Base-by-base conservation (phyloP, 2,797 vertebrate species). In the Malurus leucopterus region DNA sequence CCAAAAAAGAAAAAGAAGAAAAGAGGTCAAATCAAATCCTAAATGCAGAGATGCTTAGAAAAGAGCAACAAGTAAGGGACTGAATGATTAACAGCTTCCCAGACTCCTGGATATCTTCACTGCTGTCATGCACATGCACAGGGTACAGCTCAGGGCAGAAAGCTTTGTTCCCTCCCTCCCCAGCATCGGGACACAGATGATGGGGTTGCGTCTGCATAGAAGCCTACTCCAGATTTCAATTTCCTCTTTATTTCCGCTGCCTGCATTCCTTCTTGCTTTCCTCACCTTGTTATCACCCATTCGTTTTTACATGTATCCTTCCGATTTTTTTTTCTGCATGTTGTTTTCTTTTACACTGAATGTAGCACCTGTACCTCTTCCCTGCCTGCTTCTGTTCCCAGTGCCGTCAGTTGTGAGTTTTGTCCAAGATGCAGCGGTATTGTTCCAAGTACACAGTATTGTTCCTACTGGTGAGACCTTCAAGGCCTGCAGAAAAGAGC, bases 221-320 rank as follows among this genome's bases (percentile, higher is more conserved):
- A 15, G 8, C 61, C 23, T 16, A 32, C 64, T 74, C 26, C 18
- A 51, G 46, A 61, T 84, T 95, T 88, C 74, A 82, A 41, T 91
- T 94, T 94, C 71, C 77, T 91, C 40, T 70, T 75, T 86, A 54
- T 82, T 94, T 93, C 51, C 75, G 82, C 38, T 8, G 6, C 68
- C 58, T 4, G 1, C n/a, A 14, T 57, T 74, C 41, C 2, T 2
- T 68, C 36, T 77, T 73, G 47, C 53, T 58, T 46, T 91, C 61
- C n/a, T 62, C 70, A 67, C 43, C 61, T 79, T 72, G 55, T 78
- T 89, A 70, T 76, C 71, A 46, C 53, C 13, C 1, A 0, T 53
- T 86, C 1, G 0, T 63, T 15, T 8, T 84, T 89, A 50, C 0
- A 0, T 5, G 2, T 2, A 2, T 71, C 53, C 32, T 65, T 53